Evolutionary conservation across 2,113 vertebrate genomes (phyloP), one percentile per base, ranked within the genome.

Genomic region (Alligator sinensis): DNA sequence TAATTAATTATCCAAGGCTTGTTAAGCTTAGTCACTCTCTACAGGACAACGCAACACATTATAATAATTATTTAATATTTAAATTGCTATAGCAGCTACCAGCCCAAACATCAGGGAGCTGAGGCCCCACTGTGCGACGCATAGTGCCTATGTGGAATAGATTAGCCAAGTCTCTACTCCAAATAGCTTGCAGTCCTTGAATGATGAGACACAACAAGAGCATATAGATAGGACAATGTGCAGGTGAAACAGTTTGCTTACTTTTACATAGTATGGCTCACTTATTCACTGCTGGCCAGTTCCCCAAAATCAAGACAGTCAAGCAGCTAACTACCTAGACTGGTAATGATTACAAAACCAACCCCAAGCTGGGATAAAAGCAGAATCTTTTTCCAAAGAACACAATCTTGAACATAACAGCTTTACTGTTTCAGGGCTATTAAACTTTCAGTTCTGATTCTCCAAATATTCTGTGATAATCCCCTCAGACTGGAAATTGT

Each of bases 291-390:
- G 94, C 91, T 91, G 91, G 96, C 93, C 94, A 90, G 92, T 92
- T 89, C 92, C 92, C 91, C 90, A 83, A 85, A 89, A 88, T 54
- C 91, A 77, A 88, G 57, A 90, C 90, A 55, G 22, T 92, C 87
- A 28, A 86, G 88, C 96, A 95, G 94, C 95, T 95, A 93, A 94
- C 93, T 84, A 81, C 22, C 88, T 14, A 75, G 89, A 87, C 14
- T 88, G 94, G 91, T 95, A 93, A 93, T 78, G 92, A 94, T 96
- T 91, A 92, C 78, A 94, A 96, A 96, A 95, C 88, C 91, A 96
- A 70, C 74, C 88, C 17, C 87, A 80, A 94, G 82, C 91, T n/a
- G 85, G 84, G 89, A 86, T 92, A 92, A 92, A 93, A 92, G 91
- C 87, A 94, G 78, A 80, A 1, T 58, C 61, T 4, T 77, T 84